phyloP scores from a whole-genome alignment of 2,113 vertebrate species.

The Oceanodroma tethys region DNA sequence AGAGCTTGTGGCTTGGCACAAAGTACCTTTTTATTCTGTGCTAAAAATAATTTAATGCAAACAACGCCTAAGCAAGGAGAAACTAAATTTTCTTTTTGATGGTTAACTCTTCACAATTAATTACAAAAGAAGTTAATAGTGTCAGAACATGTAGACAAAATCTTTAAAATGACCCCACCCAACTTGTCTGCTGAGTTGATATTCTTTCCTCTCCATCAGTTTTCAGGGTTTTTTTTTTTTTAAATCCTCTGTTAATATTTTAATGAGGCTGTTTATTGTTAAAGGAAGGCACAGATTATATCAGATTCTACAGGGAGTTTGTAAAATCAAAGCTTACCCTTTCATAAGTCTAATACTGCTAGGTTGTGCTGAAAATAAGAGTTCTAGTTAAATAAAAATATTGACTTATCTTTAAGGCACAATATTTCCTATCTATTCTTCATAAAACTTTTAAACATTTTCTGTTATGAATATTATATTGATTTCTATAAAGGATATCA shows the following conservation, averaged over 20 bases:
- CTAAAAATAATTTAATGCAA: background rate
- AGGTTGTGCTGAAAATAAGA: background rate
- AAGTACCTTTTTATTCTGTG: background rate
- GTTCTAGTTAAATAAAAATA: background rate
- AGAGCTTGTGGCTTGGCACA: background rate
- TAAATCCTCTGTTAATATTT: background rate
- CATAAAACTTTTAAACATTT: background rate
- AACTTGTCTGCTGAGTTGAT: background rate
- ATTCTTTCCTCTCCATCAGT: background rate
- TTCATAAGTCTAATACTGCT: background rate
- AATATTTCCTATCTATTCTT: background rate
- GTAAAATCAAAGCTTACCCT: background rate
- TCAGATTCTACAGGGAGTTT: background rate
- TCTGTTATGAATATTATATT: background rate
- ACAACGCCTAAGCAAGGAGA: background rate
- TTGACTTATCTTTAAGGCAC: background rate
- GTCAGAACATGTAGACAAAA: background rate
- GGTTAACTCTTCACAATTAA: background rate
- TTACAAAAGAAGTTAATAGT: background rate
- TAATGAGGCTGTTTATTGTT: background rate
- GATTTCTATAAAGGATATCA: background rate
- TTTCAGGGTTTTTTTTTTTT: background rate
- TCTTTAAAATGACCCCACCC: background rate
- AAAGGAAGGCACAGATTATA: slow-evolving; percentile 9
- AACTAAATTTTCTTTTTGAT: background rate